Conservation (phyloP, 2,888 invertebrate species). For the Altica lythri region DNA sequence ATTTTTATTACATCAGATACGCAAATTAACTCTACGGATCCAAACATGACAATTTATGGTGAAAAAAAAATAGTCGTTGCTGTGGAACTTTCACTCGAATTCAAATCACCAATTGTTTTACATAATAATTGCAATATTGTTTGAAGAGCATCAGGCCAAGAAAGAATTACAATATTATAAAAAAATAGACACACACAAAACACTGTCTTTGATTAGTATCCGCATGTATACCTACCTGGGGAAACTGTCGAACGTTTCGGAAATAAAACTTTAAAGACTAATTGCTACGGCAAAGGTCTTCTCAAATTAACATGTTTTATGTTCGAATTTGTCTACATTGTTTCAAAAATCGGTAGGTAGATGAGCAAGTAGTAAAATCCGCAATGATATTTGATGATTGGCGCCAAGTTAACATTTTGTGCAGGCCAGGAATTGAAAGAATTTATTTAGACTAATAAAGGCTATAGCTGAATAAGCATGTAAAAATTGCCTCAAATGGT, state of each 20-base stretch:
- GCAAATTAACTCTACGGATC: conserved; percentile 46
- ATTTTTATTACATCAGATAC: conserved; percentile 47
- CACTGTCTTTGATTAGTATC: too few relatives aligned
- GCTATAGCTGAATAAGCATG: too few relatives aligned
- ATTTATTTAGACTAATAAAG: too few relatives aligned
- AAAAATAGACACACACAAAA: too few relatives aligned
- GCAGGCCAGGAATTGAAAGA: not conserved
- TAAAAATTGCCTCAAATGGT: too few relatives aligned
- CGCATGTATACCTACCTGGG: too few relatives aligned
- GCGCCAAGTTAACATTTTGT: conserved; percentile 43
- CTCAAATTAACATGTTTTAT: conserved; percentile 20
- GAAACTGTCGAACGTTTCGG: too few relatives aligned
- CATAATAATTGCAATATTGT: conserved; percentile 13
- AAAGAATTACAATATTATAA: too few relatives aligned
- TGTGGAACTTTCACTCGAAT: conserved; percentile 21
- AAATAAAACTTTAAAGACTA: conserved; percentile 9
- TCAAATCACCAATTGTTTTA: conserved; percentile 17
- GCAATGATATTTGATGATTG: conserved; percentile 37
- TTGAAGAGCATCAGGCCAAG: too few relatives aligned
- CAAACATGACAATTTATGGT: conserved; percentile 22
- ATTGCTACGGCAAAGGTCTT: not conserved
- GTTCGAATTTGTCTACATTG: conserved; percentile 25
- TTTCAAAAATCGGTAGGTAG: conserved; percentile 28
- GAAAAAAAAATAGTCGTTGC: conserved; percentile 11
- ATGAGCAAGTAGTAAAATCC: conserved; percentile 25